A percentile compares a stretch with the other conserved stretches of the same genome.
These are phyloP conservation scores for Ips typographus DNA, from an alignment of 1,140 invertebrate genomes.

Conservation along the genomic window DNA sequence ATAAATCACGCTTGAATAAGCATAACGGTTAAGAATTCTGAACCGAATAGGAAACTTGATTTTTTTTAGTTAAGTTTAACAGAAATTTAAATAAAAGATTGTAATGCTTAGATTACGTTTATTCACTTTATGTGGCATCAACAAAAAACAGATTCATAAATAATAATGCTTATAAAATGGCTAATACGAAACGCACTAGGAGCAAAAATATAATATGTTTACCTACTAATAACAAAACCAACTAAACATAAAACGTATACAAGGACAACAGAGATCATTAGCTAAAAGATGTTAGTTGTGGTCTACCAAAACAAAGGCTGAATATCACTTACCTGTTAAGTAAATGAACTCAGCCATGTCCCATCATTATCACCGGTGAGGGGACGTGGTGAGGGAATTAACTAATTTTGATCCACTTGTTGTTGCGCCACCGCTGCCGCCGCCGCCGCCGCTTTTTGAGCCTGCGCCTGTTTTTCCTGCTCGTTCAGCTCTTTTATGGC, in stretches of 20 bases:
- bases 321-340: slow-evolving; percentile 42
- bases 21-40: no score
- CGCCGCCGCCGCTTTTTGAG: slow-evolving; percentile 82
- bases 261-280: slow-evolving; percentile 15
- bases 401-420: slow-evolving; percentile 55
- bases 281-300: slow-evolving; percentile 6
- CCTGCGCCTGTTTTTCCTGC: slow-evolving; percentile 93
- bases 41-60: no score
- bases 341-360: slow-evolving; percentile 42
- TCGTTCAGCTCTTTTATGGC: slow-evolving; percentile 98
- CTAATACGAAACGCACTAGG: no score
- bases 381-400: slow-evolving; percentile 30
- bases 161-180: neutral
- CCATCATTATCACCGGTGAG: slow-evolving; percentile 27
- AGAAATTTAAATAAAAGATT: neutral
- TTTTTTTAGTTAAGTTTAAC: no score
- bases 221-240: slow-evolving; percentile 16
- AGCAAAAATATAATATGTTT: no score
- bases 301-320: slow-evolving; percentile 1
- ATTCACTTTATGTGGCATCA: slow-evolving; percentile 11
- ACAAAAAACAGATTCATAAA: slow-evolving; percentile 11
- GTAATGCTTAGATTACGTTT: slow-evolving; percentile 1
- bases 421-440: slow-evolving; percentile 67
- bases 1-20: no score
- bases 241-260: slow-evolving; percentile 15